Conservation (phyloP, 2,888 invertebrate species). For the Scaptomyza reducta region DNA sequence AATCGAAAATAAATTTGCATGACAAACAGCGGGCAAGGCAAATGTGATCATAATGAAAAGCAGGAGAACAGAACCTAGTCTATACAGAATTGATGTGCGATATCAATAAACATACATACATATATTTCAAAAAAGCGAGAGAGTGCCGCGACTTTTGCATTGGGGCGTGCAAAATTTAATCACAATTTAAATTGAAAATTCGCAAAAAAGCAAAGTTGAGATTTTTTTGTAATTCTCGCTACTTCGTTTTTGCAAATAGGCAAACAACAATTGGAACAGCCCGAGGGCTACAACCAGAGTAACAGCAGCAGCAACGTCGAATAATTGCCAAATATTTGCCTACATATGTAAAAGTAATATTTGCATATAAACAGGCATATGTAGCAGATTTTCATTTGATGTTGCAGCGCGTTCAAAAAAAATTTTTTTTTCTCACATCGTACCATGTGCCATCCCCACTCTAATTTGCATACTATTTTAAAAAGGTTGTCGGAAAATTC, state of each 20-base stretch:
- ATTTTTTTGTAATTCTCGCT: background rate
- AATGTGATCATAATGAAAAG: slow-evolving; percentile 31
- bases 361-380: slow-evolving; percentile 78
- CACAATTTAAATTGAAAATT: slow-evolving; percentile 74
- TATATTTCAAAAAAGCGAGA: background rate
- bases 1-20: slow-evolving; percentile 81
- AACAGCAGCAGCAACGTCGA: slow-evolving; percentile 44
- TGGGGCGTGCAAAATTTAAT: slow-evolving; percentile 66
- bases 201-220: slow-evolving; percentile 31
- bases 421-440: slow-evolving; percentile 31
- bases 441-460: slow-evolving; percentile 11
- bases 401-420: slow-evolving; percentile 48
- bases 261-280: slow-evolving; percentile 60
- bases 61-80: slow-evolving; percentile 5
- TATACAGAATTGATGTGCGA: slow-evolving; percentile 42
- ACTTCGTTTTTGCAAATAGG: slow-evolving; percentile 62
- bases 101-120: slow-evolving; percentile 52
- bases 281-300: slow-evolving; percentile 19
- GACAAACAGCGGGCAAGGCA: slow-evolving; percentile 66
- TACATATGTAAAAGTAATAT: slow-evolving; percentile 71
- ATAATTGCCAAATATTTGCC: slow-evolving; percentile 76
- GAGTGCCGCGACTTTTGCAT: slow-evolving; percentile 47
- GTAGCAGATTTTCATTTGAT: slow-evolving; percentile 65
- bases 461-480: slow-evolving; percentile 67
- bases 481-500: slow-evolving; percentile 42